These are phyloP conservation scores for Buteo buteo DNA, from an alignment of 2,113 vertebrate species.

Conservation along the genomic window DNA sequence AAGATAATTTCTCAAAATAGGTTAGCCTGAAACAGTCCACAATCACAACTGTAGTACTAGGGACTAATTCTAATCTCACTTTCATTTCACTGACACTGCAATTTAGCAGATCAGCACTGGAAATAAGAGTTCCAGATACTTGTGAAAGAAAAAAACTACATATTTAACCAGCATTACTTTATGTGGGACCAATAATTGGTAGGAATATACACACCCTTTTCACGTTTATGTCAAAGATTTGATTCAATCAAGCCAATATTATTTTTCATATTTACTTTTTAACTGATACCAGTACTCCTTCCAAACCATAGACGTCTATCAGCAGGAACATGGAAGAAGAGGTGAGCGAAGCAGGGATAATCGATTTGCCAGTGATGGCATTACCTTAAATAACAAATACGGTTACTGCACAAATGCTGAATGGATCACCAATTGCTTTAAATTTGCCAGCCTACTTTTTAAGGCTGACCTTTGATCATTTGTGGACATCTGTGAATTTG, in stretches of 20 bases:
- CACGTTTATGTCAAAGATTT: neutral
- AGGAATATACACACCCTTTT: neutral
- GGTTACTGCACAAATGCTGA: neutral
- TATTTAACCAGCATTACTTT: neutral
- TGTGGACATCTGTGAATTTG: neutral
- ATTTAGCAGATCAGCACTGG: neutral
- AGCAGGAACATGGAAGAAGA: neutral
- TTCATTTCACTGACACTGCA: neutral
- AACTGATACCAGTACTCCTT: neutral
- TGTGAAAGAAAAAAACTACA: neutral
- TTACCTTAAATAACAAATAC: neutral
- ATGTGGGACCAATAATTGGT: neutral
- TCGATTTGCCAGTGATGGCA: neutral
- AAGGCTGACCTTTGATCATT: neutral
- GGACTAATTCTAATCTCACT: neutral
- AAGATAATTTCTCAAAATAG: neutral
- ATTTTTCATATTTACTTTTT: neutral
- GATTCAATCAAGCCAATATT: neutral
- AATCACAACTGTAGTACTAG: fast-evolving
- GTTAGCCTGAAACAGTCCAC: neutral
- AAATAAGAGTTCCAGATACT: neutral
- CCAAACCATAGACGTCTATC: neutral
- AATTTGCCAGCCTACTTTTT: neutral
- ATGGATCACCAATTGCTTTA: neutral
- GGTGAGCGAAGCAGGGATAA: neutral